These are phyloP conservation scores for Lutjanus erythropterus DNA, from an alignment of 2,113 vertebrate species.

Conservation along the genomic window DNA sequence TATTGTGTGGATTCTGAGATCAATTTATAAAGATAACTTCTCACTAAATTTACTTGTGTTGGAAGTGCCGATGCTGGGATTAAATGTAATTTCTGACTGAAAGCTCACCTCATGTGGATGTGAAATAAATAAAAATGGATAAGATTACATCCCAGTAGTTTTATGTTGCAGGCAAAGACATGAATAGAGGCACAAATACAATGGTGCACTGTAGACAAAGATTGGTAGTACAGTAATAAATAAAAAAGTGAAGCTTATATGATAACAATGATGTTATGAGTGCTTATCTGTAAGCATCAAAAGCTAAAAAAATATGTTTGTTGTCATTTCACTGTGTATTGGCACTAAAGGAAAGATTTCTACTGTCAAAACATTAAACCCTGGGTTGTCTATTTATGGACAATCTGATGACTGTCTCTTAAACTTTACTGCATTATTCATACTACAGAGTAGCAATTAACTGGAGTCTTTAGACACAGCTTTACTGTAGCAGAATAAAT, in stretches of 20 bases:
- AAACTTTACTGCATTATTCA: slow-evolving; percentile 11
- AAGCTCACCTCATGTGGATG: background rate
- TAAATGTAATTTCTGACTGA: background rate
- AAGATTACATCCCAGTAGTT: background rate
- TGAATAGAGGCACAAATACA: background rate
- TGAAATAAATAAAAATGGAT: background rate
- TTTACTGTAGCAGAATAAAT: background rate
- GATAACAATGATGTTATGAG: background rate
- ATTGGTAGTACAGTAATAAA: background rate
- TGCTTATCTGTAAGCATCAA: background rate
- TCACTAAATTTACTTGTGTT: background rate
- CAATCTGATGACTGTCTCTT: background rate
- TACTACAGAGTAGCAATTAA: background rate
- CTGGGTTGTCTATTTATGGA: background rate
- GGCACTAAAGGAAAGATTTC: background rate
- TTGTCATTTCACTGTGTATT: background rate
- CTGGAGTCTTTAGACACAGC: background rate
- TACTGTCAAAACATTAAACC: background rate
- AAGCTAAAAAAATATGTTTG: background rate
- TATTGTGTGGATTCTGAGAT: background rate
- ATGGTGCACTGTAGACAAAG: background rate
- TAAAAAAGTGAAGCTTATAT: background rate
- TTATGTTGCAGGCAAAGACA: background rate
- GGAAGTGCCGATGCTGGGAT: background rate
- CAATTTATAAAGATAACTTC: background rate